Evolutionary conservation across 53 echinoderm and acorn worm species (phyloP), one percentile per base, ranked within the genome.

Genomic region (Patiria pectinifera): DNA sequence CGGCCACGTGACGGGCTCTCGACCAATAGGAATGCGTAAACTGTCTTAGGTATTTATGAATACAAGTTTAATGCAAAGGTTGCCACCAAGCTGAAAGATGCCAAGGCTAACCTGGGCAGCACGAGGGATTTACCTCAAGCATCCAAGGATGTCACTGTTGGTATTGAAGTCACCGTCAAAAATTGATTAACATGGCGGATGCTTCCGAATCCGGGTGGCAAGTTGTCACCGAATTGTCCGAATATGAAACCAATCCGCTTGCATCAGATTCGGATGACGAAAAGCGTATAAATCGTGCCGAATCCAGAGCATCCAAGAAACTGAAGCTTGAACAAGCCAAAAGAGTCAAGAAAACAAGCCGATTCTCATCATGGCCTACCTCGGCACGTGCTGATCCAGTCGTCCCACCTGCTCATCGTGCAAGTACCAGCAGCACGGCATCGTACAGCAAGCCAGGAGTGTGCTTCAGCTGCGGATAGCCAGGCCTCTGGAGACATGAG

Each of bases 381-480:
- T 45, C 71, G 3, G 15, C 66, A 66, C 53, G 53, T 5, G 53
- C 53, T 5, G 53, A 6, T 6, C 53, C 53, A 8, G 53, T 8
- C n/a, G 4, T 16, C 6, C 8, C 53, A 53, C 6, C 53, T 53
- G 5, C 53, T 6, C 53, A 53, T 53, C 53, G 53, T 3, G 3
- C 6, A 10, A 82, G 46, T 47, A 82, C 43, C 48, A 47, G 81
- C 53, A 18, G 2, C 82, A 16, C 3, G 45, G 11, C 14, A 15
- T 22, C 48, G 21, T 7, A 15, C 44, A 26, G 85, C 23, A 70
- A 85, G 46, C 69, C 85, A 19, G 85, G 85, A 16, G 26, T 69
- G 6, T 85, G 85, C 85, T 85, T 85, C 71, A 9, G 15, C 4
- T 85, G 85, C 69, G 71, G 85, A 2, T 70, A 85, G 85, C 85